phyloP scores from a whole-genome alignment of 2,797 vertebrate species.

The Helicolenus hilgendorfi region DNA sequence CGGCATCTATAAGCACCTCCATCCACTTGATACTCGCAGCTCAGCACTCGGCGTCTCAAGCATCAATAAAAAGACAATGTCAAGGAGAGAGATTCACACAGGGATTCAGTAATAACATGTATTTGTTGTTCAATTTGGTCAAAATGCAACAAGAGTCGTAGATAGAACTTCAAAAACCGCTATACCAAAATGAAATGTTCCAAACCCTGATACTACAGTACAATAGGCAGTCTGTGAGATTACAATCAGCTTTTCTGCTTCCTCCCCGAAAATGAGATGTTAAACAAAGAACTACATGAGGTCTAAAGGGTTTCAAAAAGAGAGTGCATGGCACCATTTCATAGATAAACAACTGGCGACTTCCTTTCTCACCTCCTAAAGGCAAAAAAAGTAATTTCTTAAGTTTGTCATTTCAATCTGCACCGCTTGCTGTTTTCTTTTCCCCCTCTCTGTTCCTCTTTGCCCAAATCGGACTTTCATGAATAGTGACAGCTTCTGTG shows the following conservation, averaged over 20 bases:
- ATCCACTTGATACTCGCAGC: background rate
- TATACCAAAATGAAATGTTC: background rate
- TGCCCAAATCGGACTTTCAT: slow-evolving; percentile 73
- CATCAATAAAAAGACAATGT: background rate
- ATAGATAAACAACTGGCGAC: slow-evolving; percentile 25
- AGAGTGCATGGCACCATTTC: background rate
- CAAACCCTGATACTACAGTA: background rate
- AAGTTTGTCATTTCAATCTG: slow-evolving; percentile 55
- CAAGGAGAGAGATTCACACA: background rate
- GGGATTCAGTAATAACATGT: background rate
- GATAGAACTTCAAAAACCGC: background rate
- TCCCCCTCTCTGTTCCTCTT: slow-evolving; percentile 30
- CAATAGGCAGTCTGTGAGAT: slow-evolving; percentile 12
- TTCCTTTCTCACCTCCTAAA: slow-evolving; percentile 20
- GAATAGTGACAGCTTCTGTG: slow-evolving; percentile 77
- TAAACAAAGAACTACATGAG: slow-evolving; percentile 24
- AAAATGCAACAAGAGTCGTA: background rate
- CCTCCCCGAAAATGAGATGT: slow-evolving; percentile 21
- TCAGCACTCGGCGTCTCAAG: background rate
- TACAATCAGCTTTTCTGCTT: background rate
- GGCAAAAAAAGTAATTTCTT: slow-evolving; percentile 30
- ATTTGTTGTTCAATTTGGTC: background rate
- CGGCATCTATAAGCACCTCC: background rate
- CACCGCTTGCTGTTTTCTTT: slow-evolving; percentile 58
- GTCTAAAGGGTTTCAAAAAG: background rate